Base-by-base conservation (phyloP, 1,140 invertebrate species). In the Drosophila setifemur region DNA sequence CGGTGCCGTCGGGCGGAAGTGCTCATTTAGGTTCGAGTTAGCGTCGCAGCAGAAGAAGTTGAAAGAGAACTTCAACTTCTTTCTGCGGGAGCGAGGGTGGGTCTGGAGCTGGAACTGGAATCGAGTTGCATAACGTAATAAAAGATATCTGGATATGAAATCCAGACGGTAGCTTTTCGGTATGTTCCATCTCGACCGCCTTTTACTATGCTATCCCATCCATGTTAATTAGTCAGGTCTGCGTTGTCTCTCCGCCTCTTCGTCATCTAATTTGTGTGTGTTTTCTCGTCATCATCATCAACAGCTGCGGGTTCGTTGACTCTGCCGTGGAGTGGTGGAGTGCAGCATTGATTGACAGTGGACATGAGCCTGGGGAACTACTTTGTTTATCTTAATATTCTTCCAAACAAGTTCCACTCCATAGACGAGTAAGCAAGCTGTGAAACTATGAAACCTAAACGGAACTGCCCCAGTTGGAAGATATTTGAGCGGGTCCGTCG, bases 271-370 rank as follows among this genome's bases (percentile, higher is more conserved):
- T 83, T 83, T 85, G 79, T 86, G 60, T 63, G 71, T 73, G 73
- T 77, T 50, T 82, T 61, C 55, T 54, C 72, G 47, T 69, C 70
- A 68, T 47, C 73, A 53, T 53, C 55, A 61, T 54, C 55, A 60
- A 40, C 55, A 60, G 55, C 55, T 60, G 47, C 66, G 52, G 52
- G 75, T 69, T 78, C 75, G 72, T 53, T 78, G 75, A 79, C 63
- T 76, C 35, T 9, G 37, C 23, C 54, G 54, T 26, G 25, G 25
- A 26, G 45, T 21, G 35, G 54, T 57, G 54, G 69, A 78, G 73
- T 82, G 78, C 73, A 82, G 69, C 79, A 85, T 82, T 82, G 78
- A 82, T 82, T 82, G 78, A 82, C 78, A 85, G 73, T 85, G 79
- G 76, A 81, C 76, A 81, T 76, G 64, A 68, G 78, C 52, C 42